phyloP scores from a whole-genome alignment of 2,888 invertebrate genomes.

The Epistrophe eligans region DNA sequence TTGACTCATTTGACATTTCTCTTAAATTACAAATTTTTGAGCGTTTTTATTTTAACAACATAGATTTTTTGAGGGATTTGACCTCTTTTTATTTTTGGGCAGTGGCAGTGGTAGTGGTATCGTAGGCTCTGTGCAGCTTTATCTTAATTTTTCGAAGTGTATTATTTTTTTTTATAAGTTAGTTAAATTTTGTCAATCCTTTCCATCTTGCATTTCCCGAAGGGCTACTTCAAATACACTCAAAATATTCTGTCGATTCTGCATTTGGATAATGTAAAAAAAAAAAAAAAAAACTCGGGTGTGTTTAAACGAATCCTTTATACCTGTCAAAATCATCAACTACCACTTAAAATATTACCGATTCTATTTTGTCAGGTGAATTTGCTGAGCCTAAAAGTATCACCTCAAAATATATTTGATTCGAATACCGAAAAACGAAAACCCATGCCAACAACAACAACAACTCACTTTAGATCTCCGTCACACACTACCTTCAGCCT shows the following conservation, averaged over 20 bases:
- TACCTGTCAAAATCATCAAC: constrained; percentile 23
- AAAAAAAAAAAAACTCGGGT: neutral
- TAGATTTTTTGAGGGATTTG: too few species aligned
- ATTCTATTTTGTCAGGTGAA: constrained; percentile 20
- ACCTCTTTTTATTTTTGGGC: too few species aligned
- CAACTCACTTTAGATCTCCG: neutral
- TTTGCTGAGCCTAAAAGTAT: constrained; percentile 61
- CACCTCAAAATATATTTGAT: constrained; percentile 31
- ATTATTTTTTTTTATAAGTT: too few species aligned
- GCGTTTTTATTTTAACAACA: too few species aligned
- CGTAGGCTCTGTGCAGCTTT: too few species aligned
- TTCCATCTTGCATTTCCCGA: neutral
- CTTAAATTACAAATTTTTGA: too few species aligned
- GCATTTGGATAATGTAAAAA: neutral
- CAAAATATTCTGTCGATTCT: neutral
- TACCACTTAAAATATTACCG: constrained; percentile 49
- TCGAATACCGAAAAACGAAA: neutral
- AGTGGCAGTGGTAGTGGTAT: too few species aligned
- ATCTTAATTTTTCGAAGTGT: too few species aligned
- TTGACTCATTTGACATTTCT: too few species aligned
- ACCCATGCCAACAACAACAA: neutral
- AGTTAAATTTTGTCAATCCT: neutral
- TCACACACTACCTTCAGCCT: neutral
- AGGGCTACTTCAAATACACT: neutral
- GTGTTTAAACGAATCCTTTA: constrained; percentile 32